Percentiles rank a stretch among this genome's conserved stretches.
These are phyloP conservation scores for Mormyrus iriodes DNA, from an alignment of 2,113 vertebrate species.

Conservation along the genomic window DNA sequence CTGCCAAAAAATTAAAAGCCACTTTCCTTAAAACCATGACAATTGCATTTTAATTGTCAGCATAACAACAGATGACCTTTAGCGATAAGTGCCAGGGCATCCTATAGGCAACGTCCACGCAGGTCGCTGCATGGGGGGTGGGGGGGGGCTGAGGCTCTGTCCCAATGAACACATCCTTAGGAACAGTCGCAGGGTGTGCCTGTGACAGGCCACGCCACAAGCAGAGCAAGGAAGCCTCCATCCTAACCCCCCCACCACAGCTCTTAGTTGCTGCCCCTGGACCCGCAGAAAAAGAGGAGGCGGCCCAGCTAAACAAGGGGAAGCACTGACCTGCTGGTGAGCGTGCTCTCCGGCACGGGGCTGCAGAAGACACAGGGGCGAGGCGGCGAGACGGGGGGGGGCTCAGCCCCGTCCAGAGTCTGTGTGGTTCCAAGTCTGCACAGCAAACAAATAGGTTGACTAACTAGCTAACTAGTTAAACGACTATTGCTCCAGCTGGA, in stretches of 20 bases:
- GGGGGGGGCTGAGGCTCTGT: not conserved
- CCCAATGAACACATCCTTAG: not conserved
- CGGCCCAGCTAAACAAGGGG: not conserved
- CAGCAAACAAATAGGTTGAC: not conserved
- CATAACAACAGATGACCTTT: not conserved
- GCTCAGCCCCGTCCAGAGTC: conserved; percentile 33
- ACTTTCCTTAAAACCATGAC: not conserved
- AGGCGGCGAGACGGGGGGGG: conserved; percentile 65
- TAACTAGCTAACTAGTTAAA: not conserved
- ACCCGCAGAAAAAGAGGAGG: not conserved
- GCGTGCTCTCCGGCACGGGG: not conserved
- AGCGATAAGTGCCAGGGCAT: not conserved
- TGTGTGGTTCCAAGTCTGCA: not conserved
- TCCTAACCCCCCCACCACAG: not conserved
- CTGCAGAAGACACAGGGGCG: conserved; percentile 60
- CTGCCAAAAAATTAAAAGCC: not conserved
- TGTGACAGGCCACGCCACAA: not conserved
- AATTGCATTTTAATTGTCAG: not conserved
- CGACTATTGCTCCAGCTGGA: not conserved
- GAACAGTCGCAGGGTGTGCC: not conserved
- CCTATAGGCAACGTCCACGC: not conserved
- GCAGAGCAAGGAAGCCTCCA: not conserved
- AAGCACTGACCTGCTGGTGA: not conserved
- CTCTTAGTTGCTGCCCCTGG: not conserved
- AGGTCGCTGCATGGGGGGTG: not conserved